Evolutionary conservation across 2,888 invertebrate species (phyloP).

Genomic region (Perdita meconis): DNA sequence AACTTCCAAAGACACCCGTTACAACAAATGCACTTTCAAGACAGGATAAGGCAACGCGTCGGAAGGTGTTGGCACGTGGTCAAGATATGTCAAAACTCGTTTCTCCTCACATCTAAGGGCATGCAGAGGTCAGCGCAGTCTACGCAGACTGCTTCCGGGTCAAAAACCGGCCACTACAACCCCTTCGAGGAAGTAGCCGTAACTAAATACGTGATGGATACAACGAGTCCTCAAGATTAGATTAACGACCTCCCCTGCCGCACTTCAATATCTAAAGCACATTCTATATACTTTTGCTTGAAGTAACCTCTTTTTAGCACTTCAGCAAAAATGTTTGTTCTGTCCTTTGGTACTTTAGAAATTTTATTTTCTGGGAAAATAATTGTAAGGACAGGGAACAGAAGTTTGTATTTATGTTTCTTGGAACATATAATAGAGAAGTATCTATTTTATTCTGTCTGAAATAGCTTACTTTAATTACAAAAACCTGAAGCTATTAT

Average conservation of each 20-base stretch:
- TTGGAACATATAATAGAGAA: too few relatives aligned
- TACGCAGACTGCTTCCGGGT: constrained; percentile 73
- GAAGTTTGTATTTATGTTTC: not conserved
- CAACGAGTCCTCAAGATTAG: constrained; percentile 10
- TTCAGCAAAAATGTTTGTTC: constrained; percentile 31
- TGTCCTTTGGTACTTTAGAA: not conserved
- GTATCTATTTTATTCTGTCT: too few relatives aligned
- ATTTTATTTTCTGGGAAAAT: constrained; percentile 30
- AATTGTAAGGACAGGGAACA: not conserved
- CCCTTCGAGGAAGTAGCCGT: constrained; percentile 35
- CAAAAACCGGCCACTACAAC: constrained; percentile 78
- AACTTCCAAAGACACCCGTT: constrained; percentile 17
- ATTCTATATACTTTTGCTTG: constrained; percentile 1
- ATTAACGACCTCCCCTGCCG: constrained; percentile 16
- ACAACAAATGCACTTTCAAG: constrained; percentile 25
- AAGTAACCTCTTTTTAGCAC: constrained; percentile 5
- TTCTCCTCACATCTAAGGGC: constrained; percentile 66
- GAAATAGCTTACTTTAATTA: too few relatives aligned
- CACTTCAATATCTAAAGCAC: not conserved
- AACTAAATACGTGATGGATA: constrained; percentile 30
- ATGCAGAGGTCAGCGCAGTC: constrained; percentile 71
- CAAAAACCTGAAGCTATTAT: too few relatives aligned
- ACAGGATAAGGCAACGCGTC: constrained; percentile 53
- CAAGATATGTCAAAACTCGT: constrained; percentile 82
- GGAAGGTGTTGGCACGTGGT: constrained; percentile 80